Percentiles rank a stretch among this genome's conserved stretches.
phyloP scores from a whole-genome alignment of 2,113 vertebrate species.

The Hucho hucho region DNA sequence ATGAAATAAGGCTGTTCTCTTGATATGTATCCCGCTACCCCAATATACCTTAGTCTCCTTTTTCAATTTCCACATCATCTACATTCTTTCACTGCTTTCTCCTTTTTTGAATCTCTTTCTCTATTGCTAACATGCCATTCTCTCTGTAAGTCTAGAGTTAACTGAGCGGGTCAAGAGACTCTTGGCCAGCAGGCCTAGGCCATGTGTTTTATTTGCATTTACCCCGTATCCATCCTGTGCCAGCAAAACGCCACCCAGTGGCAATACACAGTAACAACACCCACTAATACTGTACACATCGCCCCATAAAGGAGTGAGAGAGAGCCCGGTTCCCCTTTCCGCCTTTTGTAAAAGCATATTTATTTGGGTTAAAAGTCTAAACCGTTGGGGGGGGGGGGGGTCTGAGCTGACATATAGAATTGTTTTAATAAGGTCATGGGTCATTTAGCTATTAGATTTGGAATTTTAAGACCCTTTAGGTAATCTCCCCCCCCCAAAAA shows the following conservation, averaged over 20 bases:
- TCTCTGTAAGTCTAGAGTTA: slow-evolving; percentile 42
- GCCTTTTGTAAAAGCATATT: slow-evolving; percentile 69
- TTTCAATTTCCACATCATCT: no score
- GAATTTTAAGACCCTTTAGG: no score
- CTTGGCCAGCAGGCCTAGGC: slow-evolving; percentile 65
- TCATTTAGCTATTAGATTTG: no score
- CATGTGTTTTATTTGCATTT: slow-evolving; percentile 71
- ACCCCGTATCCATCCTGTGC: slow-evolving; percentile 51
- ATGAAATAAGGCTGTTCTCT: no score
- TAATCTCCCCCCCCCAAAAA: no score
- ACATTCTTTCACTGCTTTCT: no score
- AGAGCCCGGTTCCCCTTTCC: slow-evolving; percentile 46
- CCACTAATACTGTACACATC: not conserved
- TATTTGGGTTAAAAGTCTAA: slow-evolving; percentile 46
- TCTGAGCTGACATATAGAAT: no score
- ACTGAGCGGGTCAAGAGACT: slow-evolving; percentile 61
- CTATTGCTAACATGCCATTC: slow-evolving; percentile 26
- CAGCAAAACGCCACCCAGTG: slow-evolving; percentile 69
- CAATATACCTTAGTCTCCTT: no score
- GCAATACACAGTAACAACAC: slow-evolving; percentile 42
- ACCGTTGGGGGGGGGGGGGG: no score
- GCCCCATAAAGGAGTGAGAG: not conserved
- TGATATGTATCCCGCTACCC: no score
- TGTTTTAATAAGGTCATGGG: no score
- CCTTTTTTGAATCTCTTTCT: no score